phyloP scores from a whole-genome alignment of 2,797 vertebrate species.

The Dromococcyx pavoninus region DNA sequence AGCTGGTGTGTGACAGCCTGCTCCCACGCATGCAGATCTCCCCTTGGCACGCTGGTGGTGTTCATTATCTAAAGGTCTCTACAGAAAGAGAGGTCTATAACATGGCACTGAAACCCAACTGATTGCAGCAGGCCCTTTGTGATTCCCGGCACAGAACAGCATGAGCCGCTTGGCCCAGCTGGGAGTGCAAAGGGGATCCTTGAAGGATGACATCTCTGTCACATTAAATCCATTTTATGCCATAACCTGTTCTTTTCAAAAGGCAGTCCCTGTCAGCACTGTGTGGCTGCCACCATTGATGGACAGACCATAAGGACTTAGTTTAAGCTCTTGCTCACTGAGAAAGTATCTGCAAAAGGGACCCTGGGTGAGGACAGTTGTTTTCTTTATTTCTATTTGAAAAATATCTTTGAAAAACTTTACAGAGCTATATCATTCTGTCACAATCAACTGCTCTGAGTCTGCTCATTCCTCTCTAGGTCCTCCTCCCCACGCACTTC shows the following conservation, averaged over 20 bases:
- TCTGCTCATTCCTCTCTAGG: neutral
- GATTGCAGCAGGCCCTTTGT: neutral
- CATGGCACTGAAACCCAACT: neutral
- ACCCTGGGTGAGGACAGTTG: neutral
- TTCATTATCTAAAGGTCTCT: neutral
- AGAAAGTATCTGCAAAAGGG: neutral
- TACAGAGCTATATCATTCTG: neutral
- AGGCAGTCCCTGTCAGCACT: neutral
- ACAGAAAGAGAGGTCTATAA: neutral
- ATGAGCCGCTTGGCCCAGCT: neutral
- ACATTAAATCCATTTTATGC: neutral
- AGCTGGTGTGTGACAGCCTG: neutral
- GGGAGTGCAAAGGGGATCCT: neutral
- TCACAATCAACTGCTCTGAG: neutral
- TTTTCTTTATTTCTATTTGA: neutral
- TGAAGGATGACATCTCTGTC: neutral
- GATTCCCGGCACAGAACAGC: neutral
- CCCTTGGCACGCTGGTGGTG: accelerated
- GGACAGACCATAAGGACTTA: neutral
- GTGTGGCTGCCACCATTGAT: neutral
- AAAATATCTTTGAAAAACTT: neutral
- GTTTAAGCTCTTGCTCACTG: neutral
- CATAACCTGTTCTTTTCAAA: neutral
- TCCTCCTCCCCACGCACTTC: neutral
- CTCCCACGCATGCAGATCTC: neutral